Percentiles rank a stretch among this genome's conserved stretches.
Evolutionary conservation across 2,797 vertebrate genomes (phyloP).

Genomic region (Acrossocheilus fasciatus): DNA sequence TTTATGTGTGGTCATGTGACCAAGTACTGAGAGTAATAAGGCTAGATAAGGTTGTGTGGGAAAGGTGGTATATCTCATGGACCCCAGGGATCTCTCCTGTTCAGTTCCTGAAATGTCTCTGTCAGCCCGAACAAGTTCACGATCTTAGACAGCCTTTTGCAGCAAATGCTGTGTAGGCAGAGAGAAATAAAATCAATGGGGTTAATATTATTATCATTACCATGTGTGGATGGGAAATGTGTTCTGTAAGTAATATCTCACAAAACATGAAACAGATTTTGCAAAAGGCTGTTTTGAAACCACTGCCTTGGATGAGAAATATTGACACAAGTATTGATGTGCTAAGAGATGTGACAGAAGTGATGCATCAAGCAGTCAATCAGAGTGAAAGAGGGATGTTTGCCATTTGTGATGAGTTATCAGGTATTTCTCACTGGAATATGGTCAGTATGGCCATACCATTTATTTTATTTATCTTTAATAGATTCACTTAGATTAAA

Average conservation of each 20-base stretch:
- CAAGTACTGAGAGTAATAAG: conserved; percentile 26
- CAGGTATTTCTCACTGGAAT: background rate
- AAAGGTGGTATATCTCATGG: conserved; percentile 7
- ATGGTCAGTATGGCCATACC: background rate
- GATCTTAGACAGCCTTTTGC: background rate
- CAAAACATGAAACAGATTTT: conserved; percentile 5
- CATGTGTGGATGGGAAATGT: conserved; percentile 33
- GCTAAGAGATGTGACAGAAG: conserved; percentile 19
- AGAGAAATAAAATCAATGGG: conserved; percentile 22
- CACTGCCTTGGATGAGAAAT: background rate
- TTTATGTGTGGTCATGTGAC: conserved; percentile 23
- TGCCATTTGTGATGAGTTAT: background rate
- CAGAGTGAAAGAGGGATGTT: conserved; percentile 14
- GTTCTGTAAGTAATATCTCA: conserved; percentile 5
- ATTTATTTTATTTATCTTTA: background rate
- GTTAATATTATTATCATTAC: background rate
- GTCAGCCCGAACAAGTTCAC: background rate
- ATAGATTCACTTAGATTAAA: background rate
- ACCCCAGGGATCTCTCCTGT: conserved; percentile 9
- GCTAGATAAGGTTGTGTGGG: conserved; percentile 19
- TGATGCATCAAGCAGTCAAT: conserved; percentile 35
- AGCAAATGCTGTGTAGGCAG: background rate
- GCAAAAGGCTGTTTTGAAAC: conserved; percentile 10
- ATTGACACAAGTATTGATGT: conserved; percentile 35
- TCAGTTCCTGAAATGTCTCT: conserved; percentile 1